Base-by-base conservation (phyloP, 2,888 invertebrate species). In the Troglohyphantes excavatus region DNA sequence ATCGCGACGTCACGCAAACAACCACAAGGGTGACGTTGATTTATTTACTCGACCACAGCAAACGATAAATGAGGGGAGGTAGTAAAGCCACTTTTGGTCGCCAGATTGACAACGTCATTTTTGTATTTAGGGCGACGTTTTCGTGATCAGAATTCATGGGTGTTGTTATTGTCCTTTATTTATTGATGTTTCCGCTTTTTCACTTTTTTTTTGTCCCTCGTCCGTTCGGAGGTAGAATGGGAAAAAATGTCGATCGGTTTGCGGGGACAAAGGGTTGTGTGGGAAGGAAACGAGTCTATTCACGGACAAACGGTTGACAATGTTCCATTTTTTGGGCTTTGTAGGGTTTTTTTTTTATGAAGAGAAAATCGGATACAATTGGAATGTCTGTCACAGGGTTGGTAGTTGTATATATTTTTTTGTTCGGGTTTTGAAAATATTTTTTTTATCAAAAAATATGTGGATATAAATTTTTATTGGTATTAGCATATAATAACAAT, bases 121-220 rank as follows among this genome's bases (percentile, higher is more conserved):
- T 29, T 68, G 82, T 89, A 89, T 89, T 82, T 83, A 82, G 88
- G 88, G 19, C 88, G 76, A 39, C 53, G 53, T 53, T 53, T 82
- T 46, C 82, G 88, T 89, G 88, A 89, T 82, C 75, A 65, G 82
- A 75, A 82, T 89, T 63, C 79, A 73, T 43, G 46, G 68, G 11
- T 33, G 76, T 63, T 73, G 46, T 70, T 72, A 67, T 68, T 53
- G 68, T 68, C 72, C 43, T 79, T 79, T 79, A 53, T 53, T 53
- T 53, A 79, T 86, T 86, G 84, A 84, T 79, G 79, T 72, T 72
- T 23, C 29, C 46, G 72, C 46, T 29, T 46, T 53, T 23, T 21
- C 39, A 39, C 23, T 17, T 11, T 13, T 23, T n/a, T n/a, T n/a
- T n/a, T n/a, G n/a, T 46, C 65, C 65, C 27, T 19, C 23, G 9